Base-by-base conservation (phyloP, 2,888 invertebrate genomes). In the Steinernema scapterisci region DNA sequence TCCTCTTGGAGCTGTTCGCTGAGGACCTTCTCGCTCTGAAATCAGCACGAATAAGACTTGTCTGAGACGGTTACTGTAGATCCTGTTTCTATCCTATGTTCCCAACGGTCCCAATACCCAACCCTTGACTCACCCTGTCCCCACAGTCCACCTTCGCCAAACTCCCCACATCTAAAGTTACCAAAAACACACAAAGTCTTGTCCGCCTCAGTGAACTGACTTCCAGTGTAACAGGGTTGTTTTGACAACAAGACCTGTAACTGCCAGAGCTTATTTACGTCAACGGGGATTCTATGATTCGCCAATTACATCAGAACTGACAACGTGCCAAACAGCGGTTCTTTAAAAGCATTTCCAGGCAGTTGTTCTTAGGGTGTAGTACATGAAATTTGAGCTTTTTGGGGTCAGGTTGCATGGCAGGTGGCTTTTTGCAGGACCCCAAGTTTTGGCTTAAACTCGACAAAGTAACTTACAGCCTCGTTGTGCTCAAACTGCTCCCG, bases 1-100 rank as follows among this genome's bases (percentile, higher is more conserved):
- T 94, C 92, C 86, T 95, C 95, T 78, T 95, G 95, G 85, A 96
- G 95, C 88, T 95, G 94, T 5, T 96, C 91, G 72, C 89, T 88
- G 71, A 90, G 87, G 82, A 91, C 82, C 56, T 78, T 79, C 72
- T 79, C 80, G 70, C 78, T 75, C 79, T 77, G 27, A 73, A 70
- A 76, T 75, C 70, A 13, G 43, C 23, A 43, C 43, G 9, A 19
- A 48, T 73, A 73, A 31, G 27, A 23, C 16, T 21, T 27, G 7
- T 19, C 9, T 27, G 1, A 31, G 43, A 11, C 25, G n/a, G 19
- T 73, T 43, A 23, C 13, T 16, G n/a, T 16, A 9, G 16, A 54
- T n/a, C 11, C 38, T n/a, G 16, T 19, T 13, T 72, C n/a, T 72
- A 23, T n/a, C 23, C 27, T n/a, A 5, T 73, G 19, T 71, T 3